These are phyloP conservation scores for Ormyrus nitidulus DNA, from an alignment of 2,888 invertebrate species.

Conservation along the genomic window DNA sequence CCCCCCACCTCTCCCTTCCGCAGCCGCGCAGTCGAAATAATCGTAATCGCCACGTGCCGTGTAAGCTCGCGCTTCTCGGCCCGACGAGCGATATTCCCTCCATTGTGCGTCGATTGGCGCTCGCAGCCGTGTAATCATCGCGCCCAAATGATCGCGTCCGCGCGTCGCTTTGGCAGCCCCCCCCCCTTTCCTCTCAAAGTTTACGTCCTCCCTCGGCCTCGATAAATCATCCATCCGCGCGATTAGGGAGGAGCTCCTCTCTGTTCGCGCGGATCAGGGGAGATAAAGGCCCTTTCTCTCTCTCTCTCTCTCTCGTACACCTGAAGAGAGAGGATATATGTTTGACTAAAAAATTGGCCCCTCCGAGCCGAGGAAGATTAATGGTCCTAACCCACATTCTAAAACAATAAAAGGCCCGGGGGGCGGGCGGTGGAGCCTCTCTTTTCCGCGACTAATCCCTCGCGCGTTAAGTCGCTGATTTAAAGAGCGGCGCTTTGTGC, in stretches of 20 bases:
- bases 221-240: too few relatives aligned
- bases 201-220: too few relatives aligned
- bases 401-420: conserved; percentile 32
- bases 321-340: too few relatives aligned
- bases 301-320: too few relatives aligned
- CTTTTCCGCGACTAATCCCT: too few relatives aligned
- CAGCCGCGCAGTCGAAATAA: conserved; percentile 47
- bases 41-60: conserved; percentile 44
- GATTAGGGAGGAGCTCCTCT: too few relatives aligned
- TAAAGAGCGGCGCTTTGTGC: too few relatives aligned
- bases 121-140: neutral
- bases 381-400: conserved; percentile 49
- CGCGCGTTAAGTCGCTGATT: too few relatives aligned
- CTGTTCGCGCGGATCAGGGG: too few relatives aligned
- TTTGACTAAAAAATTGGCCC: conserved; percentile 5
- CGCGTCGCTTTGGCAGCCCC: neutral
- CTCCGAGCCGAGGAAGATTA: conserved; percentile 33
- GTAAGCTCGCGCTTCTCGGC: neutral
- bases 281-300: too few relatives aligned
- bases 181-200: neutral
- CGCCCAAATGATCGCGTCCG: neutral
- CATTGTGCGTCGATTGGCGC: conserved; percentile 36
- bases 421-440: too few relatives aligned
- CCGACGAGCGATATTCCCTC: neutral
- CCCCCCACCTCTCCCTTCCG: neutral